Base-by-base conservation (phyloP, 2,797 vertebrate species). In the Thaleichthys pacificus region DNA sequence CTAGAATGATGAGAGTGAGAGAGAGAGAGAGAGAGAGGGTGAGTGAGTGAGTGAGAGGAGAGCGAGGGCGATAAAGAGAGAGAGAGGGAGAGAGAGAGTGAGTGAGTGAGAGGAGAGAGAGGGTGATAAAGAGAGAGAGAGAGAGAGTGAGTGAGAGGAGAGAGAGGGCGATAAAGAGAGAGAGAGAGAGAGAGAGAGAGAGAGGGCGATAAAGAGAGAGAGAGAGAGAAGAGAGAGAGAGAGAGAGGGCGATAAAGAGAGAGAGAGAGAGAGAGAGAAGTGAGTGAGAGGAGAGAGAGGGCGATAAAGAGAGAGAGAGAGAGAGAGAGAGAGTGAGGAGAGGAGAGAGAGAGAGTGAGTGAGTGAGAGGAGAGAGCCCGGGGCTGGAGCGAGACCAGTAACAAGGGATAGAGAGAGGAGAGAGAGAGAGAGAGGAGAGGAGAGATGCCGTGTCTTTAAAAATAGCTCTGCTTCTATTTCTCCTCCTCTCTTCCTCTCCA, bases 81-180 rank as follows among this genome's bases (percentile, higher is more conserved):
- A 38, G 35, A 38, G 35, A 4, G 35, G 6, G 35, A 38, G 35
- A 7, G 14, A 11, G 3, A 2, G 51, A 17, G 19, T 9, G 19
- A 54, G 21, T 19, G 22, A 21, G 9, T 1, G 22, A 21, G 22
- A 11, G 11, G 9, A 58, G 56, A 22, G 38, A 1, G 0, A 12
- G 35, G 5, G 30, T 32, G 30, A 32, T 2, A 32, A 32, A 38
- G 35, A n/a, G 19, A 21, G 8, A 9, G 32, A 64, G 17, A 24
- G n/a, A 61, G 60, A 26, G 30, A 15, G 19, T 47, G 11, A 11
- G 12, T 4, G 4, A 4, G 0, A 24, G 24, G 4, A 60, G 57
- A 35, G 26, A 61, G 24, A 26, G n/a, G 5, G 38, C 98, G 89
- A n/a, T n/a, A n/a, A n/a, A 32, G 4, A 5, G 35, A 5, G 3